A percentile compares a stretch with the other conserved stretches of the same genome.
These are phyloP conservation scores for Nycticorax nycticorax DNA, from an alignment of 2,113 vertebrate species.

Conservation along the genomic window DNA sequence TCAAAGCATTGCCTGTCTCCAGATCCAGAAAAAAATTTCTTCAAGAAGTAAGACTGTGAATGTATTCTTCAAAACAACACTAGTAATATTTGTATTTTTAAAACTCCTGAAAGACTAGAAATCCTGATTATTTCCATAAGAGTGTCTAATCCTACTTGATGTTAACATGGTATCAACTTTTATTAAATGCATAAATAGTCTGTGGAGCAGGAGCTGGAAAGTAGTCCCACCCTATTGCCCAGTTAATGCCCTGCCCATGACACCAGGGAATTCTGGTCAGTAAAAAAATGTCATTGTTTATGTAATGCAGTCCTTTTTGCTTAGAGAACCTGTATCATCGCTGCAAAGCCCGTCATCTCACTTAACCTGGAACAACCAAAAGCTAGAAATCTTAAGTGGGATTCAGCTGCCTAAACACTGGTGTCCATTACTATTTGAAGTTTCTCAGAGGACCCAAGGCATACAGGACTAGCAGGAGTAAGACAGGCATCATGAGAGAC, in stretches of 20 bases:
- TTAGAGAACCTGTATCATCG: not conserved
- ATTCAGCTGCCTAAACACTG: not conserved
- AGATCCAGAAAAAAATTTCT: not conserved
- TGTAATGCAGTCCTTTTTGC: not conserved
- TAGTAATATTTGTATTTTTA: not conserved
- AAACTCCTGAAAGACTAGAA: not conserved
- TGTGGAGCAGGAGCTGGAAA: not conserved
- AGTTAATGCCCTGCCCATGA: not conserved
- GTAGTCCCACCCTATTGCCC: not conserved
- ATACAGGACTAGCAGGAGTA: not conserved
- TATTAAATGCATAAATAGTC: not conserved
- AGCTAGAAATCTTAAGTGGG: not conserved
- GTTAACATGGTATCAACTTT: not conserved
- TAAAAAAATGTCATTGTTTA: not conserved
- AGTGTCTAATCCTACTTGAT: not conserved
- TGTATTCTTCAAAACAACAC: not conserved
- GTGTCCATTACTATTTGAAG: not conserved
- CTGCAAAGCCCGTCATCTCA: not conserved
- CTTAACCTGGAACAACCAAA: not conserved
- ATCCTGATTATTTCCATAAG: not conserved
- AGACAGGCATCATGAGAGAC: not conserved
- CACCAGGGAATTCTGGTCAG: not conserved
- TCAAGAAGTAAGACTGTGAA: not conserved
- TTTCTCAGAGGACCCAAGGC: not conserved
- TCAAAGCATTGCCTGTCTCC: not conserved